phyloP scores from a whole-genome alignment of 37 sponge, comb jelly and placozoan species.

The Geodia barretti region DNA sequence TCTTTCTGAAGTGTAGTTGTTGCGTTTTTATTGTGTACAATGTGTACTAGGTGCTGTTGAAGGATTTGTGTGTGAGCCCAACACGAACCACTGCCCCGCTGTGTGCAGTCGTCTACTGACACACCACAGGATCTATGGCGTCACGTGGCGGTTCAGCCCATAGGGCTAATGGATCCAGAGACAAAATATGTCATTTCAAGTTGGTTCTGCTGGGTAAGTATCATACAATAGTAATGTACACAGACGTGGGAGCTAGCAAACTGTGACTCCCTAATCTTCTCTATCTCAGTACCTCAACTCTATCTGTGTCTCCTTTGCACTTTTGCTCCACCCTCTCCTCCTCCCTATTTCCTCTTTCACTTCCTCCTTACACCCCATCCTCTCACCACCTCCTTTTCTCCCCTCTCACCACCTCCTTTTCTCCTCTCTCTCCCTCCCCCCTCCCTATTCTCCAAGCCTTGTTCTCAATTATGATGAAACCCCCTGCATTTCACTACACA shows the following conservation, averaged over 20 bases:
- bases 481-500: background rate
- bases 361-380: no score
- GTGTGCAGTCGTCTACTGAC: background rate
- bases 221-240: background rate
- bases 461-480: background rate
- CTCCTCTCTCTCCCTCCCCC: background rate
- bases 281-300: no score
- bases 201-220: slow-evolving; percentile 93
- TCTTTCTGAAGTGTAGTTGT: no score
- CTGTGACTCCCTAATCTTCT: no score
- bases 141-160: slow-evolving; percentile 36
- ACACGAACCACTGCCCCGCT: background rate
- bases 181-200: slow-evolving; percentile 97
- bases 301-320: no score
- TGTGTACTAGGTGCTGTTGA: no score
- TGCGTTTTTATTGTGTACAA: no score
- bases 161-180: slow-evolving; percentile 80
- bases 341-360: no score
- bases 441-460: background rate
- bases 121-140: background rate
- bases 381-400: no score
- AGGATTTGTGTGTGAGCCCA: no score
- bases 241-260: no score
- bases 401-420: background rate
- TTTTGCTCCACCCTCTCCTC: no score